Percentiles rank a stretch among this genome's conserved stretches.
These are phyloP conservation scores for Apotomis turbidana DNA, from an alignment of 2,888 invertebrate species.

Conservation along the genomic window DNA sequence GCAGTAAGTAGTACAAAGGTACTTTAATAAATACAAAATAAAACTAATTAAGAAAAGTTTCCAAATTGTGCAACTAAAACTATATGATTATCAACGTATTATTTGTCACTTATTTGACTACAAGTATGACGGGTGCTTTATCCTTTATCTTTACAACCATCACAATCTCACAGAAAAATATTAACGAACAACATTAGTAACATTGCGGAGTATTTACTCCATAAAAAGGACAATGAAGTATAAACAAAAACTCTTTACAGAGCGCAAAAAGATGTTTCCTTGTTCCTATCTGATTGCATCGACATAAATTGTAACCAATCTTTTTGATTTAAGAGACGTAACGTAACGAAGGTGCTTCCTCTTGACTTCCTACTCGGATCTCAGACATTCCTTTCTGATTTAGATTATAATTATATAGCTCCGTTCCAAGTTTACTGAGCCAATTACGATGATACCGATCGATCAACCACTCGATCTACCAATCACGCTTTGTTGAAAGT, in stretches of 20 bases:
- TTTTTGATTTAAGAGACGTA: slow-evolving; percentile 41
- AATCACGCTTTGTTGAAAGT: slow-evolving; percentile 63
- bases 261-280: slow-evolving; percentile 5
- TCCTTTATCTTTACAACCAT: no score
- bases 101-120: no score
- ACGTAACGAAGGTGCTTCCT: slow-evolving; percentile 56
- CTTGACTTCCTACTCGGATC: slow-evolving; percentile 56
- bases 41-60: no score
- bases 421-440: slow-evolving; percentile 61
- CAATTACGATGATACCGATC: slow-evolving; percentile 74
- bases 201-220: not conserved
- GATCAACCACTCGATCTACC: slow-evolving; percentile 57
- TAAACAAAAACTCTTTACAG: not conserved
- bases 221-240: not conserved
- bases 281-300: slow-evolving; percentile 19
- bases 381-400: slow-evolving; percentile 42
- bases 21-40: no score
- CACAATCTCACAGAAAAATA: no score
- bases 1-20: no score
- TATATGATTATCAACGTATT: no score
- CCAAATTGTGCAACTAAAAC: no score
- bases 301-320: slow-evolving; percentile 34
- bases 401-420: slow-evolving; percentile 56
- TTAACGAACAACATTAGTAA: not conserved
- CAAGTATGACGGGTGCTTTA: no score